Percentiles rank a stretch among this genome's conserved stretches.
phyloP scores from a whole-genome alignment of 2,113 vertebrate species.

The Nerophis ophidion region DNA sequence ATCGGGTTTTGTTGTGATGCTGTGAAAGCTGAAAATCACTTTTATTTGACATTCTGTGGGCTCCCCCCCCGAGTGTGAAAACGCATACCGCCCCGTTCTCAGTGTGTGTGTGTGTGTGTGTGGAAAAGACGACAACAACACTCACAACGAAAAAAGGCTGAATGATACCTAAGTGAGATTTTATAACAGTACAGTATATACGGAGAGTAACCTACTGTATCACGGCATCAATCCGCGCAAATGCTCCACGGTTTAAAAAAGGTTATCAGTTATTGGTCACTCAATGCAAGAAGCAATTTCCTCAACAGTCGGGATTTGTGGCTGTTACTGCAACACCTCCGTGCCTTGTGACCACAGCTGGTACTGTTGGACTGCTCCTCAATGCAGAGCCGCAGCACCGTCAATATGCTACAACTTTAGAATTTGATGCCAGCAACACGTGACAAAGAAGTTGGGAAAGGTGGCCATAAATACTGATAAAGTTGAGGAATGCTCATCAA shows the following conservation, averaged over 20 bases:
- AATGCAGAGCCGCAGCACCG: slow-evolving; percentile 25
- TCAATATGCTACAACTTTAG: too few relatives aligned
- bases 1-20: too few relatives aligned
- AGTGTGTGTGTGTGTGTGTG: not conserved
- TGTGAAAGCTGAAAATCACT: slow-evolving; percentile 25
- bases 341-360: slow-evolving; percentile 30
- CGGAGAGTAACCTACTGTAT: not conserved
- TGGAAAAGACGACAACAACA: slow-evolving; percentile 26
- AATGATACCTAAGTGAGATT: slow-evolving; percentile 1
- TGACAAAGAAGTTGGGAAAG: too few relatives aligned
- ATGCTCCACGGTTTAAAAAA: slow-evolving; percentile 20
- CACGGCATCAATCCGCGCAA: slow-evolving; percentile 16
- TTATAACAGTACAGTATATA: not conserved
- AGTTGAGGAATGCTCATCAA: too few relatives aligned
- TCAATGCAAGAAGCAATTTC: slow-evolving; percentile 39
- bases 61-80: slow-evolving; percentile 42
- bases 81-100: slow-evolving; percentile 32
- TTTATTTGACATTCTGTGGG: slow-evolving; percentile 4
- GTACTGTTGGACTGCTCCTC: slow-evolving; percentile 22
- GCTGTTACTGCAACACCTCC: slow-evolving; percentile 19
- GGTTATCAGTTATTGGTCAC: slow-evolving; percentile 35
- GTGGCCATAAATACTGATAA: too few relatives aligned
- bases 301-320: slow-evolving; percentile 32
- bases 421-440: too few relatives aligned
- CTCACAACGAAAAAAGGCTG: slow-evolving; percentile 3